These are phyloP conservation scores for Tetramorium simillimum DNA, from an alignment of 1,140 invertebrate species.

Conservation along the genomic window DNA sequence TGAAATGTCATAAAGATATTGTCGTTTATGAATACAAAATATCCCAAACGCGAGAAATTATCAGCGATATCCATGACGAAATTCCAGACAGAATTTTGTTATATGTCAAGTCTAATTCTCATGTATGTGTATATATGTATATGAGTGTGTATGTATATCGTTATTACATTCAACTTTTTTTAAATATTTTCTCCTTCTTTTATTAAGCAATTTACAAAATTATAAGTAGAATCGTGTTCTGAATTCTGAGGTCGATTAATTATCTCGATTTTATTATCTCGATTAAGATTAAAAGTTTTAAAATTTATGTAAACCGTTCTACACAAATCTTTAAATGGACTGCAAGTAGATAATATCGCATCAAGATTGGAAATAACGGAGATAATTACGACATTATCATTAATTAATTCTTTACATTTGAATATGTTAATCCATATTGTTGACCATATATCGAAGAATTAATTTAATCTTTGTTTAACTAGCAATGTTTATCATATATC, in stretches of 20 bases:
- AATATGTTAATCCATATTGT: slow-evolving; percentile 27
- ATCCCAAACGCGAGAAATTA: not conserved
- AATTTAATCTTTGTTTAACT: not conserved
- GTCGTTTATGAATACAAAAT: not conserved
- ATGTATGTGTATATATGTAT: not conserved
- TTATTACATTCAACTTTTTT: not conserved
- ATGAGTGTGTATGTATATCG: not conserved
- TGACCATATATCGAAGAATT: not conserved
- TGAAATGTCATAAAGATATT: not conserved
- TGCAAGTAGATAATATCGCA: not conserved
- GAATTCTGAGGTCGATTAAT: not conserved
- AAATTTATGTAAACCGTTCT: not conserved
- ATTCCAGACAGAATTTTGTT: not conserved
- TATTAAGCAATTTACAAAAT: slow-evolving; percentile 10
- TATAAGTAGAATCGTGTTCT: not conserved
- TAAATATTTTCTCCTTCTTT: not conserved
- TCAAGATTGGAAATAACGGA: not conserved
- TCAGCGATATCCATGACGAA: not conserved
- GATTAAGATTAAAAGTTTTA: not conserved
- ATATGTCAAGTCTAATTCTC: not conserved
- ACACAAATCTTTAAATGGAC: not conserved
- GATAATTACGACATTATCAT: not conserved
- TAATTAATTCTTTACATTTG: not conserved
- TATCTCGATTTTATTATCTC: not conserved
- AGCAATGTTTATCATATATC: not conserved